A percentile compares a stretch with the other conserved stretches of the same genome.
phyloP scores from a whole-genome alignment of 2,888 invertebrate genomes.

The Drosophila robusta region DNA sequence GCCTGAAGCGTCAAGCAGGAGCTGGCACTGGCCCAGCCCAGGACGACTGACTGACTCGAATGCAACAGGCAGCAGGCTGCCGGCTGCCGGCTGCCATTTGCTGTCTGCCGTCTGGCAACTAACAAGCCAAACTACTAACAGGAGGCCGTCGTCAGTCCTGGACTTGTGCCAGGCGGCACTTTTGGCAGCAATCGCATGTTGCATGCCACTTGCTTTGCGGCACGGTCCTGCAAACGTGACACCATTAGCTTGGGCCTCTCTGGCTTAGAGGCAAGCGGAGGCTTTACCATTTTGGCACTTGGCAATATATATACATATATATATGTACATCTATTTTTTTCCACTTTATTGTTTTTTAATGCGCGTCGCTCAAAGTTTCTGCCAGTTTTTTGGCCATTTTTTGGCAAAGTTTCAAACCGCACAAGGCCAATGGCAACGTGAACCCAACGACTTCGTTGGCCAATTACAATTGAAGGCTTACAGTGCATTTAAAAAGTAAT shows the following conservation, averaged over 20 bases:
- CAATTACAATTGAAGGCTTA: constrained; percentile 81
- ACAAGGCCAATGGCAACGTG: constrained; percentile 32
- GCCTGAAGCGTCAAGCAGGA: constrained; percentile 1
- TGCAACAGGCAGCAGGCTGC: constrained; percentile 70
- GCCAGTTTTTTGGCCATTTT: constrained; percentile 40
- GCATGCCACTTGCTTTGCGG: constrained; percentile 81
- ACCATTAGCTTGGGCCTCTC: constrained; percentile 78
- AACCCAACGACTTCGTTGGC: constrained; percentile 44
- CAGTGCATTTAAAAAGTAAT: constrained; percentile 84
- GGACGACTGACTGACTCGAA: constrained; percentile 38
- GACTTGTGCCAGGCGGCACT: constrained; percentile 82
- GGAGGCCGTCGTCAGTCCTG: constrained; percentile 61
- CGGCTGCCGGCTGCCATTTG: constrained; percentile 18
- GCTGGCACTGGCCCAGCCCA: neutral
- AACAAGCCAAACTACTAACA: constrained; percentile 77
- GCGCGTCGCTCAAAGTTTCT: constrained; percentile 64
- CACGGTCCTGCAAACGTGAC: constrained; percentile 79
- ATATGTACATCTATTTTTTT: constrained; percentile 29
- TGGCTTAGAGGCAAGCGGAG: constrained; percentile 24
- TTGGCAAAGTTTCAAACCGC: constrained; percentile 76
- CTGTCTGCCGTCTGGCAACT: constrained; percentile 54
- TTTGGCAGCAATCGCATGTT: constrained; percentile 84
- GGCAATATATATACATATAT: constrained; percentile 45
- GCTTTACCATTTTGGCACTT: constrained; percentile 60
- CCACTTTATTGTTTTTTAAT: constrained; percentile 75